Conservation (phyloP, 2,797 vertebrate genomes). For the Xyrichtys novacula region DNA sequence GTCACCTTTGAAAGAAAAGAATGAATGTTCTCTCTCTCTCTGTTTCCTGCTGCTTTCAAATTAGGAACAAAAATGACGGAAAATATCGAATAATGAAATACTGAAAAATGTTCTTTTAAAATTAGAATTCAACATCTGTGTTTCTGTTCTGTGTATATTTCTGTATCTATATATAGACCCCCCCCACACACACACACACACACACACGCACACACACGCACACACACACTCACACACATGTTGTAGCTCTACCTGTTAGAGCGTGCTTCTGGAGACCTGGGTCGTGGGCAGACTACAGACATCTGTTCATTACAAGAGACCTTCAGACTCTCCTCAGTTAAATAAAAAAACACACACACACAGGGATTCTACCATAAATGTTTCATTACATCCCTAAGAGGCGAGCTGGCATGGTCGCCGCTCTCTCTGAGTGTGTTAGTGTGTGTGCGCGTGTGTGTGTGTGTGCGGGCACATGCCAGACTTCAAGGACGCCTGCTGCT, state of each 20-base stretch:
- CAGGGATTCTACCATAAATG: slow-evolving; percentile 79
- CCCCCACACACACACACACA: neutral
- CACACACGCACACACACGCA: slow-evolving; percentile 15
- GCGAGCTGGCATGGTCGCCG: slow-evolving; percentile 59
- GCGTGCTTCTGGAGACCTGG: slow-evolving; percentile 51
- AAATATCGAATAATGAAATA: slow-evolving; percentile 36
- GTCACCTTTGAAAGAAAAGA: slow-evolving; percentile 61
- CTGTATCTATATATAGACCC: slow-evolving; percentile 18
- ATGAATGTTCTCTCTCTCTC: slow-evolving; percentile 1
- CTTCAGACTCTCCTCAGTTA: slow-evolving; percentile 75
- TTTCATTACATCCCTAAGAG: slow-evolving; percentile 80
- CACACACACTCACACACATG: slow-evolving; percentile 17
- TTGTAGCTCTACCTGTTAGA: slow-evolving; percentile 67
- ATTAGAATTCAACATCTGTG: slow-evolving; percentile 32
- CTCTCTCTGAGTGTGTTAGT: slow-evolving; percentile 42
- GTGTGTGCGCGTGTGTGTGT: slow-evolving; percentile 27
- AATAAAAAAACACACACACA: slow-evolving; percentile 61
- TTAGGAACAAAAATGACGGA: slow-evolving; percentile 15
- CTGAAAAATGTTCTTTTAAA: slow-evolving; percentile 49
- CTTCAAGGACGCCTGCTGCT: slow-evolving; percentile 81
- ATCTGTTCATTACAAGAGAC: slow-evolving; percentile 80
- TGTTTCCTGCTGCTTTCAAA: slow-evolving; percentile 17
- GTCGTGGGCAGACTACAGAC: slow-evolving; percentile 76
- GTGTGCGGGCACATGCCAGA: slow-evolving; percentile 25
- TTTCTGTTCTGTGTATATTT: no score